Percentiles rank a stretch among this genome's conserved stretches.
phyloP scores from a whole-genome alignment of 2,113 vertebrate species.

The Clarias gariepinus region DNA sequence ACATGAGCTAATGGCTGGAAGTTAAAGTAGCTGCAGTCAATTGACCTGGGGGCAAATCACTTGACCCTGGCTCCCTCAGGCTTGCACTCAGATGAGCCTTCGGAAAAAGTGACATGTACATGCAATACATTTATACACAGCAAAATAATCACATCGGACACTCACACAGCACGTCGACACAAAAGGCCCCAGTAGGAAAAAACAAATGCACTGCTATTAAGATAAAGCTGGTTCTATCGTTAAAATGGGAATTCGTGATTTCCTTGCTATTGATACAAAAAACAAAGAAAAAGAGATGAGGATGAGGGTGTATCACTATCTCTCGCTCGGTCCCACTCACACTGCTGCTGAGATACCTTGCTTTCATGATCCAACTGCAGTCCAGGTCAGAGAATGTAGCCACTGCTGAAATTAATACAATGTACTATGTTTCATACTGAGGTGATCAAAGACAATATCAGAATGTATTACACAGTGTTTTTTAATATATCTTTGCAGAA shows the following conservation, averaged over 20 bases:
- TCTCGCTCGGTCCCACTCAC: constrained; percentile 17
- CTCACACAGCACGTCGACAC: constrained; percentile 8
- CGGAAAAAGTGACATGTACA: constrained; percentile 49
- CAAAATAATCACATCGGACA: neutral
- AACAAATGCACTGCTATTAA: neutral
- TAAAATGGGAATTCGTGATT: neutral
- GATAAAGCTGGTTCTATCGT: neutral
- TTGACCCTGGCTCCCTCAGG: constrained; percentile 68
- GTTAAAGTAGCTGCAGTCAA: constrained; percentile 70
- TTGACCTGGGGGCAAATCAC: constrained; percentile 76
- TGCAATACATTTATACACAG: constrained; percentile 25
- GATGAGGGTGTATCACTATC: neutral
- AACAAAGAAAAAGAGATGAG: neutral
- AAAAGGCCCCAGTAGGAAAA: neutral
- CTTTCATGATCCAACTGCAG: constrained; percentile 41
- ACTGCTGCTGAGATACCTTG: neutral
- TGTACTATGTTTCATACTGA: constrained; percentile 54
- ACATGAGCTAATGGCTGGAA: constrained; percentile 58
- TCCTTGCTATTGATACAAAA: neutral
- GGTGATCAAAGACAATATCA: constrained; percentile 52
- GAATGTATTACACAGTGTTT: constrained; percentile 56
- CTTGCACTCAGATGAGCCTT: constrained; percentile 50
- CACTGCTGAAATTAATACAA: constrained; percentile 46
- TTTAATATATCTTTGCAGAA: constrained; percentile 45
- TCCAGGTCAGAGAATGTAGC: constrained; percentile 46